phyloP scores from a whole-genome alignment of 2,888 invertebrate species.

The Scelioninae gen. 1 region DNA sequence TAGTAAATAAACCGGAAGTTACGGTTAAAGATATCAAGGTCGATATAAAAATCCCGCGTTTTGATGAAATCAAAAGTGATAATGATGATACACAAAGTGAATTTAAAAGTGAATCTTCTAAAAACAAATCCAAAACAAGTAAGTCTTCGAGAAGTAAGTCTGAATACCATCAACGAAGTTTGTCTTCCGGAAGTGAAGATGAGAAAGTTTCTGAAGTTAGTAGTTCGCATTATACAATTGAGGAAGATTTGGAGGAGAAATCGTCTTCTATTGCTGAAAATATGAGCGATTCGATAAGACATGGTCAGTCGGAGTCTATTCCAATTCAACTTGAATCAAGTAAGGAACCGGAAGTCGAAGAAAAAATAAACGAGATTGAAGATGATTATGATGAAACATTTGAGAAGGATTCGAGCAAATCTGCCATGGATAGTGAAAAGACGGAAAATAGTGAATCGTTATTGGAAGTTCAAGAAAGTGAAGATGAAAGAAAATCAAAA shows the following conservation, averaged over 20 bases:
- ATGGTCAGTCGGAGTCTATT: background rate
- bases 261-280: conserved; percentile 11
- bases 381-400: conserved; percentile 39
- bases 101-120: background rate
- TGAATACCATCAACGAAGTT: background rate
- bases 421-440: background rate
- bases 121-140: background rate
- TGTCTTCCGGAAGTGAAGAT: background rate
- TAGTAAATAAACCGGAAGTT: background rate
- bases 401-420: conserved; percentile 9
- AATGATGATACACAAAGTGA: background rate
- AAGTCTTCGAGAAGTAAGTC: background rate
- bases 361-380: background rate
- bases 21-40: conserved; percentile 18
- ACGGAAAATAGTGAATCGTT: background rate
- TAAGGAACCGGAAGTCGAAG: background rate
- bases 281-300: conserved; percentile 23
- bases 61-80: background rate
- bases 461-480: background rate
- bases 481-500: background rate
- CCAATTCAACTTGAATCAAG: background rate
- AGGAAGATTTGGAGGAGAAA: conserved; percentile 25
- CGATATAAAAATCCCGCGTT: conserved; percentile 42
- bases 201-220: background rate
- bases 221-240: background rate